phyloP scores from a whole-genome alignment of 2,113 vertebrate genomes.

The Eretmochelys imbricata region DNA sequence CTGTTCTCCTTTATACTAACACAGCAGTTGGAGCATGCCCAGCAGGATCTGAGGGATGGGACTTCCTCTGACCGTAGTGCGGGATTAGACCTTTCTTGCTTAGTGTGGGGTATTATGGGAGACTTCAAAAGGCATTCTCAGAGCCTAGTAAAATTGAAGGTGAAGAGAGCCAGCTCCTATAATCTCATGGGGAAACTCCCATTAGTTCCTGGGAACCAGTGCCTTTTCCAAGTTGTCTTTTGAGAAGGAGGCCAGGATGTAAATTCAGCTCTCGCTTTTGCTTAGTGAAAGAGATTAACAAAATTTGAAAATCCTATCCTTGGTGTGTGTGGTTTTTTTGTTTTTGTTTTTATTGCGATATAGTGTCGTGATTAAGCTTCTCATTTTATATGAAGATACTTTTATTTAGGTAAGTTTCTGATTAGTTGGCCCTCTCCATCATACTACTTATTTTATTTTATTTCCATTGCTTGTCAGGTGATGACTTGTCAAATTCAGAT shows the following conservation, averaged over 20 bases:
- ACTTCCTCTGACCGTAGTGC: too few relatives aligned
- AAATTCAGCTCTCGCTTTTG: background rate
- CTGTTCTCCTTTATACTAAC: too few relatives aligned
- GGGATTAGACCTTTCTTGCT: too few relatives aligned
- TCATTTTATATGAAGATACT: background rate
- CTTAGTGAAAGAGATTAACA: background rate
- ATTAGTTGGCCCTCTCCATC: background rate
- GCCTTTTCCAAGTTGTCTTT: background rate
- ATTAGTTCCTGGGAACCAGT: background rate
- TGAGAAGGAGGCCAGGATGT: background rate
- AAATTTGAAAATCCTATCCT: background rate
- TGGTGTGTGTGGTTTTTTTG: background rate
- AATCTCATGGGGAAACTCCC: background rate
- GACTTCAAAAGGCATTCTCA: background rate
- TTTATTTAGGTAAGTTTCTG: rapidly evolving
- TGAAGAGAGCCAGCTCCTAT: background rate
- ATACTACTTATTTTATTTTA: background rate
- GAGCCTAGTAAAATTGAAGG: background rate
- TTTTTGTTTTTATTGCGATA: background rate
- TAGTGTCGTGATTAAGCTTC: background rate
- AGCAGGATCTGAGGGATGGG: too few relatives aligned
- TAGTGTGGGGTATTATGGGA: background rate
- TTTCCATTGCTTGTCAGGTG: background rate
- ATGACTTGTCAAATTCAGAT: background rate
- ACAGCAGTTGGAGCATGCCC: too few relatives aligned